Conservation (phyloP, 2,113 vertebrate genomes). For the Eublepharis macularius region DNA sequence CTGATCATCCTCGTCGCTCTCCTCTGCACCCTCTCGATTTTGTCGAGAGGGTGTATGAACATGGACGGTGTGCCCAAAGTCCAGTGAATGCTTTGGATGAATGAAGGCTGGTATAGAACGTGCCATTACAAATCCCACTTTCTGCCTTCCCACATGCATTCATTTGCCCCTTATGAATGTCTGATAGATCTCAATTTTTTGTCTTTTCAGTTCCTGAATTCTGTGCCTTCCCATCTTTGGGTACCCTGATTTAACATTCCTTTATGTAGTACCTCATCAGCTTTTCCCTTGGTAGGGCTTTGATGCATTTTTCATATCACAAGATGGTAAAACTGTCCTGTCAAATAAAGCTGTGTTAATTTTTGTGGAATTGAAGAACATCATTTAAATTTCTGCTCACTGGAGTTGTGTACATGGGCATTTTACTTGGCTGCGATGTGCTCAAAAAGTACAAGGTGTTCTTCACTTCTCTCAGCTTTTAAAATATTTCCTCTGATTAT, state of each 20-base stretch:
- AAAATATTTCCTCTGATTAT: constrained; percentile 13
- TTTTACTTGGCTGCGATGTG: background rate
- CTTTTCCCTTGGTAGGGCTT: background rate
- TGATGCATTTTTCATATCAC: background rate
- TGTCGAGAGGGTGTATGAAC: no score
- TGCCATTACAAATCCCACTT: no score
- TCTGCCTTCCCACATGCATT: no score
- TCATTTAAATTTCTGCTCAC: constrained; percentile 12
- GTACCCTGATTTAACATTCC: background rate
- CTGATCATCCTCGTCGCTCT: no score
- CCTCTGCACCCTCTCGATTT: no score
- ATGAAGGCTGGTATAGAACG: no score
- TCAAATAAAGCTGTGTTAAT: constrained; percentile 6
- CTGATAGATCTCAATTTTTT: background rate
- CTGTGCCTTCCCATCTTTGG: background rate
- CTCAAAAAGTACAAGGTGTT: constrained; percentile 11
- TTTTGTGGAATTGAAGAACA: constrained; percentile 11
- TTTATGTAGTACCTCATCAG: accelerated
- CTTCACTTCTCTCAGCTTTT: background rate
- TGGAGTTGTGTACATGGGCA: background rate
- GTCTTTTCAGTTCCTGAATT: constrained; percentile 10
- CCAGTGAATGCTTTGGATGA: no score
- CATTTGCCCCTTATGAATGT: no score
- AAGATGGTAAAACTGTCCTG: constrained; percentile 20
- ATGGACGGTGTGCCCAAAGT: no score